Percentiles rank a stretch among this genome's conserved stretches.
Conservation (phyloP, 2,113 vertebrate genomes). For the Leucopternis melanops region DNA sequence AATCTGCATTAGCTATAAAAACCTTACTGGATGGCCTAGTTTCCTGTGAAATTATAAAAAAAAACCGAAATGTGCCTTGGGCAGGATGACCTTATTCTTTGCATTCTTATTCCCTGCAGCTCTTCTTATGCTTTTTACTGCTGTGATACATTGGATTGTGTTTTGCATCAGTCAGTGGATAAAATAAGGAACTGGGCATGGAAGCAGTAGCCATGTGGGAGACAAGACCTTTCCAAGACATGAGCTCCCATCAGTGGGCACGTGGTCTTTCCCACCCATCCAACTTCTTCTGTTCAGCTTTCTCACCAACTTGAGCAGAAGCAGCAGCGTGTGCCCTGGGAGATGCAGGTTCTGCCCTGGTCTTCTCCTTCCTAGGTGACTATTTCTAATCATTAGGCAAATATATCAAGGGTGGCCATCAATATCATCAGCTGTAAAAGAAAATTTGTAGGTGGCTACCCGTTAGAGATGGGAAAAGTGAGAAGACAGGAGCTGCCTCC, state of each 20-base stretch:
- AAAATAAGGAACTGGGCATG: not conserved
- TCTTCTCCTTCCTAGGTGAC: not conserved
- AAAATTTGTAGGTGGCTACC: not conserved
- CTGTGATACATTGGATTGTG: not conserved
- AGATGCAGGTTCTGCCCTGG: not conserved
- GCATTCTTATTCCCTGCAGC: slow-evolving; percentile 5
- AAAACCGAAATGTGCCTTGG: not conserved
- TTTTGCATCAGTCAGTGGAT: not conserved
- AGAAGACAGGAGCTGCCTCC: not conserved
- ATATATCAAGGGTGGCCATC: not conserved
- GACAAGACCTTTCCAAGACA: not conserved
- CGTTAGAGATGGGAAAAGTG: not conserved
- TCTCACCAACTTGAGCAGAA: not conserved
- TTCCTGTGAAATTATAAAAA: slow-evolving; percentile 31
- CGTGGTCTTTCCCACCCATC: not conserved
- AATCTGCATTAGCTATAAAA: slow-evolving; percentile 50
- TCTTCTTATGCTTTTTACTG: not conserved
- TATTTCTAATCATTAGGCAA: not conserved
- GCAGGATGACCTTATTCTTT: slow-evolving; percentile 42
- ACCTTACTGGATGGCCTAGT: slow-evolving; percentile 27
- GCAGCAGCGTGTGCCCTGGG: accelerated
- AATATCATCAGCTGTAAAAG: not conserved
- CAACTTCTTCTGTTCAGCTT: not conserved
- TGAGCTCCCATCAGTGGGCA: not conserved
- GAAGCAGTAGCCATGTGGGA: not conserved